Evolutionary conservation across 2,797 vertebrate species (phyloP), one percentile per base, ranked within the genome.

Genomic region (Sylvia borin): DNA sequence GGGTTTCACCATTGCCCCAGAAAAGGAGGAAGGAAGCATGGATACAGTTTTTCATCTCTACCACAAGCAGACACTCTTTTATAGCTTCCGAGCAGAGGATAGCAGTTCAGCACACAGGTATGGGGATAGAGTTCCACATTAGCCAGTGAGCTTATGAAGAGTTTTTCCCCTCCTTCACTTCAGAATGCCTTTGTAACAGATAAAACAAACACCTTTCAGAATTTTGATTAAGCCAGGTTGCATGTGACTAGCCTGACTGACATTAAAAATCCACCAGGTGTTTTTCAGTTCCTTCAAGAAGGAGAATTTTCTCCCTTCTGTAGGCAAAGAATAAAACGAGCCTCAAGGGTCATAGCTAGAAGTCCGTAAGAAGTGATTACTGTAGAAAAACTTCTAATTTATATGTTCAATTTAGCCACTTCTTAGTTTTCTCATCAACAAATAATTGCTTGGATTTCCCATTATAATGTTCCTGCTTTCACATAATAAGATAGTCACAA

Each of bases 21-120:
- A 98, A 78, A 98, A 97, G 95, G 98, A 98, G 20, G 98, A 98
- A 51, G 98, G 97, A 89, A 98, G 90, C 58, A 85, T 84, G 4
- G 98, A 98, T 67, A 97, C 98, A 22, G 94, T 99, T 90, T 99
- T 99, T 93, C 99, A 99, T 96, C 99, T 99, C 86, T 99, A 99
- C 97, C 99, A 99, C 98, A 99, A 99, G 98, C 98, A 99, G 94
- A 99, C 98, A 38, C 98, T 99, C 78, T 99, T 98, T 95, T 99
- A 99, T 74, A 99, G 98, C 93, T 99, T 99, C 97, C 99, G 98
- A 97, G 99, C 99, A 31, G 98, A 99, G 93, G 98, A 99, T 77
- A 98, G 97, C 97, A 96, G 79, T 97, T 98, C 98, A 51, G 99
- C 99, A 80, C 98, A 98, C 97, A 99, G 99, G 99, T 99, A 98